Base-by-base conservation (phyloP, 2,113 vertebrate species). In the Corythornis vintsioides region DNA sequence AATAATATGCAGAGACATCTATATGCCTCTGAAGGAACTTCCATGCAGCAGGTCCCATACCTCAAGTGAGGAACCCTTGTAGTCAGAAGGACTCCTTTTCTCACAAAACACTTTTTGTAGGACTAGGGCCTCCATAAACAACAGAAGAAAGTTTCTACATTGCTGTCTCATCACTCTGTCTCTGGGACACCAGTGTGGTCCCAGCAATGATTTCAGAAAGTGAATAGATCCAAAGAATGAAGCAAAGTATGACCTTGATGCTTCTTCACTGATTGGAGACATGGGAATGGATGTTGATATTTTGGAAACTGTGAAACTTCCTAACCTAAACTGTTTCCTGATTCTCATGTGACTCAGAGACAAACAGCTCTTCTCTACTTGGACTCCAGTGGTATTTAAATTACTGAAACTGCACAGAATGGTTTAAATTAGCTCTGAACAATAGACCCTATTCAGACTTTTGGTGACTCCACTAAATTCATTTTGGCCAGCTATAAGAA, bases 381-480 rank as follows among this genome's bases (percentile, higher is more conserved):
- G 26, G 73, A n/a, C 43, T 92, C 26, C 53, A 71, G 28, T 61
- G 66, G 22, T 65, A 81, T 92, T 91, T 90, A 86, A 93, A 84
- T 66, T 75, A 60, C 65, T 89, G 48, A 78, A 91, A 88, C 82
- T 79, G 45, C 61, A 53, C 38, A 93, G 76, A 69, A 91, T 95
- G 81, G 67, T 94, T 96, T 96, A 90, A 96, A 95, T 96, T 96
- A 94, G 28, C 45, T 87, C 77, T 73, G 76, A 96, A 96, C 91
- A 96, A 95, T 88, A 86, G 63, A 70, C 7, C 8, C 50, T 93
- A 67, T 96, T 95, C 89, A 94, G 64, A 16, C 45, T 88, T 84
- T 90, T 73, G 56, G 76, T 93, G 79, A 96, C 88, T 85, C 65
- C 28, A 48, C 57, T 63, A 69, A 95, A 93, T 53, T 17, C 12